phyloP scores from a whole-genome alignment of 1,140 invertebrate genomes.

The Drosophila fuyamai region DNA sequence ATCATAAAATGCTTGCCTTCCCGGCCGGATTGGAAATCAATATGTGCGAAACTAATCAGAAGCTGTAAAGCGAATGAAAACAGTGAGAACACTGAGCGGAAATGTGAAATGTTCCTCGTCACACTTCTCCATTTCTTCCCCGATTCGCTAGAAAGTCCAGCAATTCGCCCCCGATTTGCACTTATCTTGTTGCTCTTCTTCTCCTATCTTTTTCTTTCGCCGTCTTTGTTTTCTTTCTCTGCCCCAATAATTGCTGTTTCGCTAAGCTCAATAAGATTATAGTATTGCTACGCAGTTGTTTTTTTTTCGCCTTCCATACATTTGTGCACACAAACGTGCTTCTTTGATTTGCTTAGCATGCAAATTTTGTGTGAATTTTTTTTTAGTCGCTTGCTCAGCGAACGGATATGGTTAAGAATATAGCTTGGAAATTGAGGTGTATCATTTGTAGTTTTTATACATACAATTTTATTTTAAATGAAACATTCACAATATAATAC shows the following conservation, averaged over 20 bases:
- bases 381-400: constrained; percentile 41
- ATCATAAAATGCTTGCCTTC: constrained; percentile 21
- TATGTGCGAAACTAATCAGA: constrained; percentile 65
- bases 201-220: constrained; percentile 6
- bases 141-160: constrained; percentile 35
- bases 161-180: constrained; percentile 40
- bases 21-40: constrained; percentile 27
- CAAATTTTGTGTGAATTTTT: constrained; percentile 63
- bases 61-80: constrained; percentile 39
- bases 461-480: too few species aligned
- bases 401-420: constrained; percentile 7
- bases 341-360: constrained; percentile 60
- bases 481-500: too few species aligned
- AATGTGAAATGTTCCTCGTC: constrained; percentile 11
- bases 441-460: too few species aligned
- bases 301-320: constrained; percentile 16
- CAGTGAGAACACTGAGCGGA: constrained; percentile 37
- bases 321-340: constrained; percentile 42
- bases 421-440: background rate
- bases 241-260: constrained; percentile 52
- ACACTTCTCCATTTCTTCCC: constrained; percentile 22
- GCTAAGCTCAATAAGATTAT: constrained; percentile 43
- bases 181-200: constrained; percentile 19
- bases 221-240: constrained; percentile 28
- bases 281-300: constrained; percentile 36